Conservation (phyloP, 2,797 vertebrate genomes). For the Lepidocolaptes lacrymiger region DNA sequence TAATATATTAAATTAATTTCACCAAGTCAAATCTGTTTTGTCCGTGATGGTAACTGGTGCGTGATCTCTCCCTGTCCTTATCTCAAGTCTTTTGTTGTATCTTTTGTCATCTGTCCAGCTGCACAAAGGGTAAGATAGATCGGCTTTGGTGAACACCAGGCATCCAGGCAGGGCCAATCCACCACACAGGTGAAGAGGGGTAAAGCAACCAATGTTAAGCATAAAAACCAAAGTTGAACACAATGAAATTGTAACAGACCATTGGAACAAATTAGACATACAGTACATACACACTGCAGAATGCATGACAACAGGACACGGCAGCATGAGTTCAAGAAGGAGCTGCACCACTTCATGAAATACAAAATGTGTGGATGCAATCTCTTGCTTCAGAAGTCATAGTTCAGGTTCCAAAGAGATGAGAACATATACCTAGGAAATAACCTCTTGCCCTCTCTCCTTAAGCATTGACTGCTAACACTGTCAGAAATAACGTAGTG, state of each 20-base stretch:
- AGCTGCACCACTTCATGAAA: neutral
- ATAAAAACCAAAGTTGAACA: neutral
- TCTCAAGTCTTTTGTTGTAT: accelerated
- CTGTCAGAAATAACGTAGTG: neutral
- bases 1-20: neutral
- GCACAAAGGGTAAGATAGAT: neutral
- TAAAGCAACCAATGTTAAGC: neutral
- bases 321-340: neutral
- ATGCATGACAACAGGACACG: neutral
- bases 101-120: neutral
- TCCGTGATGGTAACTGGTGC: accelerated
- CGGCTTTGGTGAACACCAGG: neutral
- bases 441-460: neutral
- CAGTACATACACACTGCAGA: neutral
- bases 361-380: neutral
- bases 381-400: neutral
- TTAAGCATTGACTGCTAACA: neutral
- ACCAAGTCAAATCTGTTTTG: accelerated
- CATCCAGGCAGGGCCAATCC: neutral
- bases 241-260: neutral
- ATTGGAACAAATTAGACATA: neutral
- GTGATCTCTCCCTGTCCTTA: neutral
- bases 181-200: neutral
- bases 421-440: neutral
- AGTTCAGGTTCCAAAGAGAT: neutral